Evolutionary conservation across 2,888 invertebrate genomes (phyloP), one percentile per base, ranked within the genome.

Genomic region (Acleris cristana): DNA sequence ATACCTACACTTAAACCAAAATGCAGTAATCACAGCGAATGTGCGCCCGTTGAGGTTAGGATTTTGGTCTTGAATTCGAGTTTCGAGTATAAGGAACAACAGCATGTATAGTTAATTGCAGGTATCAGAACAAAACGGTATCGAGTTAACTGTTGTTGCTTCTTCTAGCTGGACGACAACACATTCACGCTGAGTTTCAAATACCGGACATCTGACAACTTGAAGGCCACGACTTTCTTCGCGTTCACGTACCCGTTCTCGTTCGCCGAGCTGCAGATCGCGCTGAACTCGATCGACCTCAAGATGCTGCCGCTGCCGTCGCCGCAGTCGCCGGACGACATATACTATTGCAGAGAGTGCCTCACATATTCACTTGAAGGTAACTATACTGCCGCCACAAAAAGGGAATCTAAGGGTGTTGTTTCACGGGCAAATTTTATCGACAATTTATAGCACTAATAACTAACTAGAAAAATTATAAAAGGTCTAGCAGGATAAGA

Each of bases 181-280:
- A 95, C 95, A 65, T 97, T 96, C 83, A 95, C 95, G 2, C 88
- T 97, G 73, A 96, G 95, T 71, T 97, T 97, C 87, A 95, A 95
- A 80, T 96, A 95, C 83, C 93, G 94, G 26, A 95, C 95, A 19
- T 94, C 94, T 65, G 97, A 96, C 76, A 97, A 95, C 89, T 76
- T 92, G 3, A 94, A 95, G 70, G 95, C 96, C 21, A 95, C 95
- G 5, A 95, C 96, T 8, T 98, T 97, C 88, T 97, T 98, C 89
- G 98, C 98, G 0, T 98, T 98, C 87, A 98, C 98, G 7, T 98
- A 96, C 87, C 98, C 98, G 2, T 98, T 95, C 89, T 96, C 97
- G 0, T 98, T 97, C 82, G 94, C 94, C 0, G 98, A 98, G 77
- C 93, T 97, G 61, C 96, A 97, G 85, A 95, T 95, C 71, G 94